Evolutionary conservation across 2,113 vertebrate genomes (phyloP).

Genomic region (Lophotis ruficrista): DNA sequence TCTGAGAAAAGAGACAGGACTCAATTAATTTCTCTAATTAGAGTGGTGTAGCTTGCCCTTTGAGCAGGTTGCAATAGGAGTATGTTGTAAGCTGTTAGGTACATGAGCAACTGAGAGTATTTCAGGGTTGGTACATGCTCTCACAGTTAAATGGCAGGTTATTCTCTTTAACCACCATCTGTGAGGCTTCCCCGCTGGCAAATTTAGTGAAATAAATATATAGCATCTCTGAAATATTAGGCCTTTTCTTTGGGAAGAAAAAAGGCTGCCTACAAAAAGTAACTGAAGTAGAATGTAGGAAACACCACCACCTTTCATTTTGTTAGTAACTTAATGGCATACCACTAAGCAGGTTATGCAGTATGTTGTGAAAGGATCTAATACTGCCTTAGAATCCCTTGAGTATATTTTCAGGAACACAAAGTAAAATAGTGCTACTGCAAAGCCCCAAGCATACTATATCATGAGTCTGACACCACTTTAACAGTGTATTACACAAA

Average conservation of each 20-base stretch:
- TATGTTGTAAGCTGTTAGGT: background rate
- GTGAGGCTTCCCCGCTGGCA: background rate
- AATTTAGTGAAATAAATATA: background rate
- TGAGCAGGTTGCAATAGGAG: background rate
- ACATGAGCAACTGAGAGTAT: background rate
- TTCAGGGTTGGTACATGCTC: background rate
- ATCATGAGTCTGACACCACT: conserved; percentile 6
- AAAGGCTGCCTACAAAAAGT: background rate
- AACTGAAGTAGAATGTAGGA: background rate
- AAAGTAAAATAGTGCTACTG: background rate
- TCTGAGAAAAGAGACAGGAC: background rate
- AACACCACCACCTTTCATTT: background rate
- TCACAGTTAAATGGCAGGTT: background rate
- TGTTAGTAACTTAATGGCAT: background rate
- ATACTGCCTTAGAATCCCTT: background rate
- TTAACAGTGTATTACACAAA: conserved; percentile 65
- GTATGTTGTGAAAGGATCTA: background rate
- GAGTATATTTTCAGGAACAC: background rate
- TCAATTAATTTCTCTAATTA: background rate
- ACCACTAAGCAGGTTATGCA: background rate
- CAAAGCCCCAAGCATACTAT: background rate
- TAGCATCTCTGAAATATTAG: background rate
- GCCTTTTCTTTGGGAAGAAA: background rate
- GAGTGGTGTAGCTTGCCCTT: background rate
- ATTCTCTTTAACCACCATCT: background rate